Conservation (phyloP, 2,113 vertebrate species). For the Phylloscopus whistleri region DNA sequence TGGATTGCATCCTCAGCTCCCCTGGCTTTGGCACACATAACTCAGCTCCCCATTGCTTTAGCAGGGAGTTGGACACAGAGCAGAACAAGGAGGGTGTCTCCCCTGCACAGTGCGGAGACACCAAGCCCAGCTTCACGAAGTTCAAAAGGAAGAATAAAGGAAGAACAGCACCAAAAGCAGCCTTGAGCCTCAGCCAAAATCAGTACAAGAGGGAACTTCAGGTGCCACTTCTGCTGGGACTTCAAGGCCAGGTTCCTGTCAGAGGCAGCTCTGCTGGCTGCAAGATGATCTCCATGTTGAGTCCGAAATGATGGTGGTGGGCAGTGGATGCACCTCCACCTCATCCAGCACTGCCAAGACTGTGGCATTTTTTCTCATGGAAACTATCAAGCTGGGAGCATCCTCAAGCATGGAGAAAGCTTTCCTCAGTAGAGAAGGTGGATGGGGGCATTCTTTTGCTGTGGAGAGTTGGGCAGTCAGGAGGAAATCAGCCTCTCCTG, state of each 20-base stretch:
- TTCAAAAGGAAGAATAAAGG: background rate
- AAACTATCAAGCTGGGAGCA: background rate
- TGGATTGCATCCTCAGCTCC: background rate
- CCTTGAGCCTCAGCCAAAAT: background rate
- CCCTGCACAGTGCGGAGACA: rapidly evolving
- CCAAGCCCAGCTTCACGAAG: background rate
- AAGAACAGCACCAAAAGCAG: background rate
- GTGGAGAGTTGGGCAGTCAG: rapidly evolving
- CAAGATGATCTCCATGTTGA: rapidly evolving
- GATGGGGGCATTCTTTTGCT: background rate
- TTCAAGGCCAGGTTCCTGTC: background rate
- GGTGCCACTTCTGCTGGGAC: background rate
- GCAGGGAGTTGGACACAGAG: background rate
- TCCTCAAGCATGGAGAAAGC: background rate
- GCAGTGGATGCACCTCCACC: background rate
- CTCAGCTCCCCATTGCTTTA: background rate
- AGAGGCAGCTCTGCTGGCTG: background rate
- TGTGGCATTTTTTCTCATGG: background rate
- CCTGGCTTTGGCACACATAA: background rate
- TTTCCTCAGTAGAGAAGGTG: background rate
- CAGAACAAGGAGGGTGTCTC: background rate
- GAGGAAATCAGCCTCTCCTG: background rate
- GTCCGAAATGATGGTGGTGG: background rate
- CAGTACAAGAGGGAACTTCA: rapidly evolving
- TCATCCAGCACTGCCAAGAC: rapidly evolving